Percentiles rank a stretch among this genome's conserved stretches.
Conservation (phyloP, 2,113 vertebrate species). For the Rissa tridactyla region DNA sequence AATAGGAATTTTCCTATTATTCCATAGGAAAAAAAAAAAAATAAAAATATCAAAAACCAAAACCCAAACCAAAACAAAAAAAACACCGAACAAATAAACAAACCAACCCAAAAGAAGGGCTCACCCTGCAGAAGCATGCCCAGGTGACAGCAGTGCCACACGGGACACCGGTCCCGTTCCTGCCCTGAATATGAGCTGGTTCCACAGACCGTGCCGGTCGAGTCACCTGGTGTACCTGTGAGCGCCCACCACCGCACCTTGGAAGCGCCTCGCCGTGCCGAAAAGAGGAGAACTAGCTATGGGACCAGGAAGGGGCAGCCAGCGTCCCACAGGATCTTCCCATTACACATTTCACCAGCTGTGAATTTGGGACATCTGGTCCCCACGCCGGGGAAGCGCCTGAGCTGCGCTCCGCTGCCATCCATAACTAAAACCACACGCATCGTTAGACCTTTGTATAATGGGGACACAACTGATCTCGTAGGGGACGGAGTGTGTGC, state of each 20-base stretch:
- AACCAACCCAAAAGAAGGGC: background rate
- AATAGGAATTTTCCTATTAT: no score
- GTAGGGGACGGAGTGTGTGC: accelerated
- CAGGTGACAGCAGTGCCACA: accelerated
- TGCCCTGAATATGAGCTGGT: accelerated
- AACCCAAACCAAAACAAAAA: background rate
- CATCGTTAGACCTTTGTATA: accelerated
- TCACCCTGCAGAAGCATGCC: accelerated
- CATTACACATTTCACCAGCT: background rate
- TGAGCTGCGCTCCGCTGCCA: background rate
- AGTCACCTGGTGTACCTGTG: accelerated
- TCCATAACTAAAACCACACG: background rate
- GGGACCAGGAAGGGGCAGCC: accelerated
- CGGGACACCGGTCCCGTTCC: accelerated
- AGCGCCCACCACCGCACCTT: background rate
- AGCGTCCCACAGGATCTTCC: background rate
- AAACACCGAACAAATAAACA: background rate
- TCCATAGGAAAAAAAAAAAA: no score
- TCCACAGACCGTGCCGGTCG: accelerated
- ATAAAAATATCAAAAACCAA: background rate
- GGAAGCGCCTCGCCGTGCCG: accelerated
- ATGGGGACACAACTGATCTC: background rate
- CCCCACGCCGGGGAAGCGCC: no score
- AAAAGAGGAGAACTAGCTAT: background rate
- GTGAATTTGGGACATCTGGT: background rate